Evolutionary conservation across 2,888 invertebrate genomes (phyloP).

Genomic region (Fabriciana adippe): DNA sequence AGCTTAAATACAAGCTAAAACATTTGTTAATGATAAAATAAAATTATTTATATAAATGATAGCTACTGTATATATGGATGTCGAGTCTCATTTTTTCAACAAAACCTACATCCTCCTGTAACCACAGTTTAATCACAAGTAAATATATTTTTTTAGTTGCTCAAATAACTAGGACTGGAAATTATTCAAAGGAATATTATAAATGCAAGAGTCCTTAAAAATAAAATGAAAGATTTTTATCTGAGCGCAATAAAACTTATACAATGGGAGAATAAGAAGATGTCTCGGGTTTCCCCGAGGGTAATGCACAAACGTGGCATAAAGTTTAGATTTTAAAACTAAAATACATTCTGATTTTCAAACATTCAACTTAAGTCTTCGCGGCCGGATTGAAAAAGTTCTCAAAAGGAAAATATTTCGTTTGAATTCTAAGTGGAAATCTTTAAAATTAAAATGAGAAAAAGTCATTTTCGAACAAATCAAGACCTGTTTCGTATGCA

Average conservation of each 20-base stretch:
- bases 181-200: constrained; percentile 5
- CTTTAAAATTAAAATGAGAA: constrained; percentile 6
- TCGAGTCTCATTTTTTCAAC: too few relatives aligned
- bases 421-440: constrained; percentile 11
- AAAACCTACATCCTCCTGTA: too few relatives aligned
- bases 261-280: constrained; percentile 34
- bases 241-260: constrained; percentile 35
- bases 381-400: constrained; percentile 39
- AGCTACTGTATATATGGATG: too few relatives aligned
- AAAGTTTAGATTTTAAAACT: constrained; percentile 43
- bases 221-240: constrained; percentile 34
- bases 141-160: background rate
- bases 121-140: constrained; percentile 1
- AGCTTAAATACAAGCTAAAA: too few relatives aligned
- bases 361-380: constrained; percentile 39
- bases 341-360: constrained; percentile 40
- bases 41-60: too few relatives aligned
- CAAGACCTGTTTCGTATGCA: too few relatives aligned
- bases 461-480: background rate
- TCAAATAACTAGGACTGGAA: background rate
- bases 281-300: constrained; percentile 35
- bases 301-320: constrained; percentile 42
- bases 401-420: constrained; percentile 27
- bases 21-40: too few relatives aligned
- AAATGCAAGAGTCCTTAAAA: constrained; percentile 25